phyloP scores from a whole-genome alignment of 2,888 invertebrate genomes.

The Pogonocherus hispidulus region DNA sequence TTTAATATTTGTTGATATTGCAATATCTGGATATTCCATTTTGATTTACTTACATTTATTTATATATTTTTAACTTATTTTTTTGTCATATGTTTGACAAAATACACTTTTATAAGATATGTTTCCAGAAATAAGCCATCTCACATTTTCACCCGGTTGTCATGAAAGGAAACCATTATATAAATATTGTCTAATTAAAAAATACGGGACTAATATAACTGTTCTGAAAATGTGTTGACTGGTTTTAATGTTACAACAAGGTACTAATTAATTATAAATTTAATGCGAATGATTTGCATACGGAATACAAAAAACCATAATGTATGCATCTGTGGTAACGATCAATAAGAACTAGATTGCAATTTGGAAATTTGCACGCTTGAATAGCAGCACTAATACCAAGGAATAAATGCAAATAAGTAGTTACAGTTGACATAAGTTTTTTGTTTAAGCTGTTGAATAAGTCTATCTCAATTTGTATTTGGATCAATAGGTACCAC shows the following conservation, averaged over 20 bases:
- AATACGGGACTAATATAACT: no score
- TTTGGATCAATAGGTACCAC: slow-evolving; percentile 7
- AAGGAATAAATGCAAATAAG: neutral
- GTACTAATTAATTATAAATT: neutral
- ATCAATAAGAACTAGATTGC: neutral
- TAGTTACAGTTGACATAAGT: neutral
- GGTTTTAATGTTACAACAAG: neutral
- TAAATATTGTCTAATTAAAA: no score
- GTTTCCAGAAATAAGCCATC: no score
- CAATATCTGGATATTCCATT: no score
- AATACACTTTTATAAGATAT: no score
- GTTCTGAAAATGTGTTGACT: neutral
- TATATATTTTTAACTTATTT: no score
- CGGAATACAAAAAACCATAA: neutral
- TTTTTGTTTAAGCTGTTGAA: neutral
- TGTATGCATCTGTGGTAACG: neutral
- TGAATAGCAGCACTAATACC: neutral
- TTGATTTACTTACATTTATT: no score
- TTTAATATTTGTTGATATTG: no score
- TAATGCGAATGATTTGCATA: neutral
- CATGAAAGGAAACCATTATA: no score
- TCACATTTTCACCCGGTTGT: no score
- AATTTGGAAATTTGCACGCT: slow-evolving; percentile 3
- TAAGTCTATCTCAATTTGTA: neutral
- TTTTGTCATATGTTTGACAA: no score